Conservation (phyloP, 2,888 invertebrate genomes). For the Dryomyza anilis region DNA sequence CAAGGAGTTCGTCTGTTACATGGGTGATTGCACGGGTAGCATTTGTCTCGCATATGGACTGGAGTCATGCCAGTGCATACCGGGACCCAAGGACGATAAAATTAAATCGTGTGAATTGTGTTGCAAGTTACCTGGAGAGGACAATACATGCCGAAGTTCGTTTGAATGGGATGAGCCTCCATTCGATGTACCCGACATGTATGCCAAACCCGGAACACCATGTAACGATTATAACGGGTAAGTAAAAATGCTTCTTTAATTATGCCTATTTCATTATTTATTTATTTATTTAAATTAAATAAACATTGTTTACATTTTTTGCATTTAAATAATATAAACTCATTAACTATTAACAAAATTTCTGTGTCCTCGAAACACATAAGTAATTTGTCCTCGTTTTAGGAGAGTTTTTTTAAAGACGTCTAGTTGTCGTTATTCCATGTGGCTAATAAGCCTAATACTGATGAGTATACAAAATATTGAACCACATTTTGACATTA, state of each 20-base stretch:
- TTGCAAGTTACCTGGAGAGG: slow-evolving; percentile 84
- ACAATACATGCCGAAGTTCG: slow-evolving; percentile 82
- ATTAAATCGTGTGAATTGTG: slow-evolving; percentile 92
- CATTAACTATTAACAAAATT: too few species aligned
- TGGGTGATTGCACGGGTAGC: slow-evolving; percentile 96
- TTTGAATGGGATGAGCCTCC: slow-evolving; percentile 89
- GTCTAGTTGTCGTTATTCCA: too few species aligned
- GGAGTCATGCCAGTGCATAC: slow-evolving; percentile 92
- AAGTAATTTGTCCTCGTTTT: too few species aligned
- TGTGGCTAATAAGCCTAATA: too few species aligned
- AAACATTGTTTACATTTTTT: too few species aligned
- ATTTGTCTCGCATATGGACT: slow-evolving; percentile 95
- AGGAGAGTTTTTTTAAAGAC: too few species aligned
- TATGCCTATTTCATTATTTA: not conserved
- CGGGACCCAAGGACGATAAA: slow-evolving; percentile 76
- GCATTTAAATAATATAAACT: too few species aligned
- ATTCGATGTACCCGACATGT: slow-evolving; percentile 91
- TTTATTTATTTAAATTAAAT: too few species aligned
- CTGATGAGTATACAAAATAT: too few species aligned
- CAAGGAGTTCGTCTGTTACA: slow-evolving; percentile 95
- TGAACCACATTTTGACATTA: too few species aligned
- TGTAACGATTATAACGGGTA: slow-evolving; percentile 91
- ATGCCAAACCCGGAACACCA: slow-evolving; percentile 90
- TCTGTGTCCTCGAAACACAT: too few species aligned
- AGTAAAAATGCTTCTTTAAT: slow-evolving; percentile 36